These are phyloP conservation scores for Lepilemur ruficaudatus DNA, from an alignment of 2,797 vertebrate genomes.

Conservation along the genomic window DNA sequence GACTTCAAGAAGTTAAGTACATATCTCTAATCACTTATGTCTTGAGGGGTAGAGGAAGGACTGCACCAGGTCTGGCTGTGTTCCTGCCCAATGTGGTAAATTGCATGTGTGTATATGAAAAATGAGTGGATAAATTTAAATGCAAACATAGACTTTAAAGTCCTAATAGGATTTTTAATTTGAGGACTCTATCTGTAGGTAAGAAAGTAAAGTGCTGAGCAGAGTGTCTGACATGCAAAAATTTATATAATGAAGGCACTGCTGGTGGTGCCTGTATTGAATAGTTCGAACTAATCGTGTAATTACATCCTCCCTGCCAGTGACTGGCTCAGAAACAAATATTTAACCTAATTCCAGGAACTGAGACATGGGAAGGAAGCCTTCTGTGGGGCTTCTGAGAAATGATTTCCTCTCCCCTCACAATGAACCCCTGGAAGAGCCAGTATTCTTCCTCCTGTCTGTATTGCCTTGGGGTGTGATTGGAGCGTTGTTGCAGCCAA, in stretches of 20 bases:
- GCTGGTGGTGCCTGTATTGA: accelerated
- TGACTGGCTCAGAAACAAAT: background rate
- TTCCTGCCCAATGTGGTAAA: background rate
- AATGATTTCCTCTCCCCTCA: background rate
- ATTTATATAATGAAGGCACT: background rate
- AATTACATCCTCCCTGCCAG: background rate
- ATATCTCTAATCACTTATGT: background rate
- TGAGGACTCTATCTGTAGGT: background rate
- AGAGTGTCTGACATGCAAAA: background rate
- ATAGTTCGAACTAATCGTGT: no score
- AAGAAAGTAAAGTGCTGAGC: background rate
- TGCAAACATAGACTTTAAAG: background rate
- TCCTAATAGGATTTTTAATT: background rate
- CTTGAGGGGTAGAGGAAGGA: background rate
- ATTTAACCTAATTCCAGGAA: background rate
- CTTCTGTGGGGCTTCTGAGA: background rate
- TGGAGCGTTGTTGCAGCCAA: accelerated
- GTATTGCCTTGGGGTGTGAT: background rate
- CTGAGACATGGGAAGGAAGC: background rate
- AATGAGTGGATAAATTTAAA: background rate
- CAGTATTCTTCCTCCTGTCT: background rate
- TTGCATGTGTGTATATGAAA: accelerated
- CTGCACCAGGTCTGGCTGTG: background rate
- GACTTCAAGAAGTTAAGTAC: background rate
- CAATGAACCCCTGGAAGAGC: background rate